Conservation (phyloP, 2,888 invertebrate species). For the Philopedon plagiatum region DNA sequence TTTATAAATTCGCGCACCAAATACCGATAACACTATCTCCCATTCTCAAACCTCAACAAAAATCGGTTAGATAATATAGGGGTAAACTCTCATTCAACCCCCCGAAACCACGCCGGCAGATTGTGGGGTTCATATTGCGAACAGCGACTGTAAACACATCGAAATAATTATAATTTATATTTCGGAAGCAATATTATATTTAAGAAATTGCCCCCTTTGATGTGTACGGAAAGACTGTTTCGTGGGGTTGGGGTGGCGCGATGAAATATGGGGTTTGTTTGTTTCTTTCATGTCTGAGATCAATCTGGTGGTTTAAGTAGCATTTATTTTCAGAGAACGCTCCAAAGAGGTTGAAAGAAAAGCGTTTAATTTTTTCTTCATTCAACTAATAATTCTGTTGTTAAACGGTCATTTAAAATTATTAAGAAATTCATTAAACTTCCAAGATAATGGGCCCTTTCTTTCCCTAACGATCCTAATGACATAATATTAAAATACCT, state of each 20-base stretch:
- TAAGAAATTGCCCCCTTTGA: constrained; percentile 49
- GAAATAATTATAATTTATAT: constrained; percentile 51
- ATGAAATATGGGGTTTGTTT: constrained; percentile 31
- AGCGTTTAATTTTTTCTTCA: no score
- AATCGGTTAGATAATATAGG: constrained; percentile 36
- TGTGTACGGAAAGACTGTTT: constrained; percentile 32
- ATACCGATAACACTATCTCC: constrained; percentile 4
- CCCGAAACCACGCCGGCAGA: constrained; percentile 45
- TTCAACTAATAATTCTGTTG: no score
- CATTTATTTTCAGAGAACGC: background rate
- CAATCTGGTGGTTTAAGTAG: constrained; percentile 13
- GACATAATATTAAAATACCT: no score
- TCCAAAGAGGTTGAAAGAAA: background rate
- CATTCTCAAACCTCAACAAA: constrained; percentile 16
- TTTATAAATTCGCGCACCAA: no score
- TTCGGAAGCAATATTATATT: constrained; percentile 50
- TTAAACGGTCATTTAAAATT: no score
- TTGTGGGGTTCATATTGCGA: constrained; percentile 51
- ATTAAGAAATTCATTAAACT: no score
- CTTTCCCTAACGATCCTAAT: no score
- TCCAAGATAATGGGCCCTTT: no score
- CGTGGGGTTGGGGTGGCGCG: constrained; percentile 23
- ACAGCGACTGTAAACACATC: constrained; percentile 50
- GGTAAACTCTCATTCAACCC: constrained; percentile 39
- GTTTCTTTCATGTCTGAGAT: constrained; percentile 26